A percentile compares a stretch with the other conserved stretches of the same genome.
These are phyloP conservation scores for Nebria ingens DNA, from an alignment of 1,140 invertebrate species.

Conservation along the genomic window DNA sequence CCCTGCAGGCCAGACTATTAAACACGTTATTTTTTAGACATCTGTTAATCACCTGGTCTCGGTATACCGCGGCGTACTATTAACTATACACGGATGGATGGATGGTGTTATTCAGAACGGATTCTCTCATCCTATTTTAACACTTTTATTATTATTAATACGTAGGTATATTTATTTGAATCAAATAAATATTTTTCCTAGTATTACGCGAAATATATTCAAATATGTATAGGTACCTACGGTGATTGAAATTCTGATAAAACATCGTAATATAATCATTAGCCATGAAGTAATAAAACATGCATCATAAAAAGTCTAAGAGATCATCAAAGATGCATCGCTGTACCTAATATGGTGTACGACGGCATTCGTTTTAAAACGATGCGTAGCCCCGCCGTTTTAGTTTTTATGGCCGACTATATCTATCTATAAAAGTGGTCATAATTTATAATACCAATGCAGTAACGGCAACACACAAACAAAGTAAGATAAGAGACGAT, in stretches of 20 bases:
- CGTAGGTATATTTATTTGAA: background rate
- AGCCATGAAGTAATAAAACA: too few species aligned
- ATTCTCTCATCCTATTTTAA: background rate
- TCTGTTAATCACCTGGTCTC: slow-evolving; percentile 17
- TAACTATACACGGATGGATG: background rate
- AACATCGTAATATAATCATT: too few species aligned
- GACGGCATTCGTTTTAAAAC: too few species aligned
- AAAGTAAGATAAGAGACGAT: too few species aligned
- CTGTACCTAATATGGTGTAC: too few species aligned
- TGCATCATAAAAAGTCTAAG: too few species aligned
- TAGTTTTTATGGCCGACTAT: too few species aligned
- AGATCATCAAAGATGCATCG: too few species aligned
- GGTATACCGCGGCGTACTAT: background rate
- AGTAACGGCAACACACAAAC: too few species aligned
- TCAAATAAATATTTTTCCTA: background rate
- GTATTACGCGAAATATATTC: background rate
- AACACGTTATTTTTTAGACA: slow-evolving; percentile 15
- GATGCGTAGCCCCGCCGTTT: too few species aligned
- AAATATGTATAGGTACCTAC: background rate
- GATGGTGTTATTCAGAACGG: background rate
- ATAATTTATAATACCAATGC: too few species aligned
- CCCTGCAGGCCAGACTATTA: slow-evolving; percentile 13
- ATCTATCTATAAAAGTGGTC: too few species aligned
- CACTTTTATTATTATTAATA: background rate
- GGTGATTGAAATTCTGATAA: background rate